phyloP scores from a whole-genome alignment of 2,797 vertebrate genomes.

The Chaetodon trifasciatus region DNA sequence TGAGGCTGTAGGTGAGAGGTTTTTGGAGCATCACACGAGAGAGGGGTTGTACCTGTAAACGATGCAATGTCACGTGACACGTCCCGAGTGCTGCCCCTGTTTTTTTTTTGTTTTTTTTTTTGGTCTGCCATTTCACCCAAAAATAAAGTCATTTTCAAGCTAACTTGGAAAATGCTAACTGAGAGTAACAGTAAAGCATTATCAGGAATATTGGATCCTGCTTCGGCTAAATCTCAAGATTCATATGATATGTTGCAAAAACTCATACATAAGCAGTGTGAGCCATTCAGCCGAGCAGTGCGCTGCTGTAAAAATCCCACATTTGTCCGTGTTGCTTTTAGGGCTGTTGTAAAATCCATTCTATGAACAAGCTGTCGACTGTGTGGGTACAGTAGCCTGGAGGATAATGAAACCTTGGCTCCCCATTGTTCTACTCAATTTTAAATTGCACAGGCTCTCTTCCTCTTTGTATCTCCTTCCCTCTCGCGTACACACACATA shows the following conservation, averaged over 20 bases:
- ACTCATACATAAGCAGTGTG: conserved; percentile 28
- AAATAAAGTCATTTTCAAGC: background rate
- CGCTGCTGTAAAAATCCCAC: conserved; percentile 39
- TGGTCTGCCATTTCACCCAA: background rate
- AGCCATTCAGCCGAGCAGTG: conserved; percentile 30
- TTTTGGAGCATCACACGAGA: conserved; percentile 24
- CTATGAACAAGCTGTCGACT: conserved; percentile 66
- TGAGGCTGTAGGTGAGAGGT: conserved; percentile 38
- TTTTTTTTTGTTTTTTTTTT: no score
- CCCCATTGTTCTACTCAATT: conserved; percentile 52
- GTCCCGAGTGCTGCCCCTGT: no score
- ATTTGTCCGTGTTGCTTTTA: conserved; percentile 50
- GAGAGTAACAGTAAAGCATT: conserved; percentile 19
- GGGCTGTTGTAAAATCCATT: conserved; percentile 62
- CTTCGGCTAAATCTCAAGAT: conserved; percentile 35
- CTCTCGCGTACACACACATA: background rate
- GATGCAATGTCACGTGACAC: conserved; percentile 29
- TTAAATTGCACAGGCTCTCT: conserved; percentile 38
- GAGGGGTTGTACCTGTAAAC: conserved; percentile 32
- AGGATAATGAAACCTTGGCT: conserved; percentile 67
- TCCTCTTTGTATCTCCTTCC: conserved; percentile 14
- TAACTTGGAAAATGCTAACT: conserved; percentile 25
- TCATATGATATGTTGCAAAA: conserved; percentile 34
- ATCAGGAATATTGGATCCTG: conserved; percentile 25
- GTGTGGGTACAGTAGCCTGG: conserved; percentile 56